phyloP scores from a whole-genome alignment of 2,113 vertebrate genomes.

The Rhinopithecus roxellana region DNA sequence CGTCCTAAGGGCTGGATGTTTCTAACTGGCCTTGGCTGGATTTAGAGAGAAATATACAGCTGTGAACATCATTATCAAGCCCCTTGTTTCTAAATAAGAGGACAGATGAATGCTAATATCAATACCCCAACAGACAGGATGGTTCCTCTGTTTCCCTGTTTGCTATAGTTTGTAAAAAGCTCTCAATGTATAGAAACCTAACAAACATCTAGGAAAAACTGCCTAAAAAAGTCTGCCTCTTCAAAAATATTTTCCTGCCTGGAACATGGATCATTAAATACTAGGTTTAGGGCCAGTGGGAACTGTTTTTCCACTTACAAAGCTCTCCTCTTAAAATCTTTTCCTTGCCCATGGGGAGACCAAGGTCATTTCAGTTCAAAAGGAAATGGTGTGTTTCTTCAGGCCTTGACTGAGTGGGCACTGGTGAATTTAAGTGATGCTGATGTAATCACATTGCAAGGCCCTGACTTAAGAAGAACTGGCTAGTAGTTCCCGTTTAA shows the following conservation, averaged over 20 bases:
- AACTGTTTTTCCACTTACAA: conserved; percentile 64
- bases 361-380: conserved; percentile 59
- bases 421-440: neutral
- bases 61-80: neutral
- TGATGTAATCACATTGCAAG: neutral
- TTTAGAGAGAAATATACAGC: neutral
- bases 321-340: conserved; percentile 9
- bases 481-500: neutral
- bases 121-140: neutral
- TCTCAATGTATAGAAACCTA: neutral
- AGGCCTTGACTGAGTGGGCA: neutral
- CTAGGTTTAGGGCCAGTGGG: conserved; percentile 19
- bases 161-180: neutral
- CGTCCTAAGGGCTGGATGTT: neutral
- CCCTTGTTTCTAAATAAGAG: neutral
- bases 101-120: no score
- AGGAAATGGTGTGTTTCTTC: conserved; percentile 46
- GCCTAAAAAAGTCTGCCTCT: conserved; percentile 36
- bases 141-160: neutral
- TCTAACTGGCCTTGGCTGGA: neutral
- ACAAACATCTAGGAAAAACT: neutral
- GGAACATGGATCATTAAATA: conserved; percentile 42
- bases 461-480: neutral
- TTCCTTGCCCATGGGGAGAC: neutral
- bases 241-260: conserved; percentile 34